A percentile compares a stretch with the other conserved stretches of the same genome.
phyloP scores from a whole-genome alignment of 2,113 vertebrate species.

The Thinocorus orbignyianus region DNA sequence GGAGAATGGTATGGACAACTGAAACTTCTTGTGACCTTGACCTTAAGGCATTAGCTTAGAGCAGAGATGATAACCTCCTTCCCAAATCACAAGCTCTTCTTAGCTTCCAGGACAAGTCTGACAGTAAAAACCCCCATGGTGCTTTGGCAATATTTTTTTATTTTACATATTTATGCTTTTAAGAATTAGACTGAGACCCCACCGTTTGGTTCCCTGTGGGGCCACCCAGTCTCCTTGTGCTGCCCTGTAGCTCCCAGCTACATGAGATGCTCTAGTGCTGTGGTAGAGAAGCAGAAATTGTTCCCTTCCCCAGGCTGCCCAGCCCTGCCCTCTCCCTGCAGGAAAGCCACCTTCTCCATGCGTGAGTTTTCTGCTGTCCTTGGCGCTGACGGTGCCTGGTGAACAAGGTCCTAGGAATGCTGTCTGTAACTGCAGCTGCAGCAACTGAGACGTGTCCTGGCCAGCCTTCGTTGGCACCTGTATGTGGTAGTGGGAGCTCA shows the following conservation, averaged over 20 bases:
- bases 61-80: not conserved
- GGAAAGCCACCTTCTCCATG: not conserved
- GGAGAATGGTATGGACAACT: not conserved
- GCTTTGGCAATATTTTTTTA: not conserved
- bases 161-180: not conserved
- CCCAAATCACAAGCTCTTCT: not conserved
- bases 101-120: not conserved
- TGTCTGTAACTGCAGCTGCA: not conserved
- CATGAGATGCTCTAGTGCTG: not conserved
- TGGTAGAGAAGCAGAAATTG: not conserved
- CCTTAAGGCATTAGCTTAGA: not conserved
- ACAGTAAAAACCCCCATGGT: not conserved
- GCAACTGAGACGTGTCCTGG: not conserved
- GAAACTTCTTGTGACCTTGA: not conserved
- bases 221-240: not conserved
- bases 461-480: not conserved
- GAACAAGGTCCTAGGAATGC: constrained; percentile 12
- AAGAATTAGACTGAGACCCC: not conserved
- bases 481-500: not conserved
- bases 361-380: not conserved
- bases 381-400: not conserved
- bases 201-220: not conserved
- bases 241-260: not conserved
- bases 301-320: not conserved
- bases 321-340: not conserved